phyloP scores from a whole-genome alignment of 2,113 vertebrate genomes.

The Holacanthus passer region DNA sequence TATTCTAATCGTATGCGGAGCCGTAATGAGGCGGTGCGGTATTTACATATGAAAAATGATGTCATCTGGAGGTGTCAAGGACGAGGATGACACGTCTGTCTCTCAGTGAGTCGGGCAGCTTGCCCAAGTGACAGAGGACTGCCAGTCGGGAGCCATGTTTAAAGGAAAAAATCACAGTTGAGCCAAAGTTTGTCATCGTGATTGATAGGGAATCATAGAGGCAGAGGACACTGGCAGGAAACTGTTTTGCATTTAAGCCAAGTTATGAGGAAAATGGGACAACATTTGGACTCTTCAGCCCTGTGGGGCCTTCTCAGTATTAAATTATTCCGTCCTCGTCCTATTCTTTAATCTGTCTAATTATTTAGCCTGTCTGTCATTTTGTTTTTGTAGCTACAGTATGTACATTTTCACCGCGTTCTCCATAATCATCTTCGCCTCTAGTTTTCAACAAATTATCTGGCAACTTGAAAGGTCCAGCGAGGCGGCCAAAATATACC shows the following conservation, averaged over 20 bases:
- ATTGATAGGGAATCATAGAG: slow-evolving; percentile 24
- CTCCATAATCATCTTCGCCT: neutral
- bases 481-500: neutral
- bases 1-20: slow-evolving; percentile 33
- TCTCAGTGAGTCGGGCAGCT: slow-evolving; percentile 31
- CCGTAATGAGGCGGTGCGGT: neutral
- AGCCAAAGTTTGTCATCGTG: slow-evolving; percentile 42
- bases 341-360: slow-evolving; percentile 22
- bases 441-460: neutral
- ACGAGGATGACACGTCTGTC: slow-evolving; percentile 22
- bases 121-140: slow-evolving; percentile 23
- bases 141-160: slow-evolving; percentile 22
- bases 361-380: slow-evolving; percentile 35
- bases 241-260: slow-evolving; percentile 35
- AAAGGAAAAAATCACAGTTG: neutral
- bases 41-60: slow-evolving; percentile 45
- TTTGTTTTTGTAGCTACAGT: neutral
- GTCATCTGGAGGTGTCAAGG: slow-evolving; percentile 48
- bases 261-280: slow-evolving; percentile 29
- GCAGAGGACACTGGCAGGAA: slow-evolving; percentile 23
- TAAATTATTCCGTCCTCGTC: neutral
- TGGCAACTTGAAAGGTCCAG: slow-evolving; percentile 2
- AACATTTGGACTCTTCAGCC: slow-evolving; percentile 31
- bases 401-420: neutral
- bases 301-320: slow-evolving; percentile 4